These are phyloP conservation scores for Stenichneumon culpator DNA, from an alignment of 2,888 invertebrate genomes.

Conservation along the genomic window DNA sequence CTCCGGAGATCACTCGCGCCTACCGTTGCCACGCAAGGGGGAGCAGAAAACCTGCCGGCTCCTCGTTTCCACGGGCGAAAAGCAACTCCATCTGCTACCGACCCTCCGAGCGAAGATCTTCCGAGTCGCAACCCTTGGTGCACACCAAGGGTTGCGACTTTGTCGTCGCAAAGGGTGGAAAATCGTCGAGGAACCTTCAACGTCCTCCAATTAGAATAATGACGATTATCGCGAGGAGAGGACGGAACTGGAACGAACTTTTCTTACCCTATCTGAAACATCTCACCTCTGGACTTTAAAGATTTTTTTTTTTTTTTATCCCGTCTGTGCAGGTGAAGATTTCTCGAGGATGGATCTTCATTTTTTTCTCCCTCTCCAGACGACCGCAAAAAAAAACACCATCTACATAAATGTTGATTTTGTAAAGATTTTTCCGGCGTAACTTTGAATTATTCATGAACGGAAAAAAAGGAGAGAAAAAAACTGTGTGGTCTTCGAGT, in stretches of 20 bases:
- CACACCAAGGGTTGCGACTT: slow-evolving; percentile 41
- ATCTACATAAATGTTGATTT: slow-evolving; percentile 31
- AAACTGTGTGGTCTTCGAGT: neutral
- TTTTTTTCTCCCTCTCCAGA: neutral
- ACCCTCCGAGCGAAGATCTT: slow-evolving; percentile 28
- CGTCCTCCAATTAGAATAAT: slow-evolving; percentile 68
- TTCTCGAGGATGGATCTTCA: slow-evolving; percentile 1
- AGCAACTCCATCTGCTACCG: slow-evolving; percentile 50
- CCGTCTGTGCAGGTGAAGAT: slow-evolving; percentile 17
- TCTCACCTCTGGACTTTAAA: neutral
- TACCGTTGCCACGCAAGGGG: slow-evolving; percentile 55
- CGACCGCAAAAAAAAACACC: neutral
- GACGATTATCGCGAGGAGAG: slow-evolving; percentile 61
- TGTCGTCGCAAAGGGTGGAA: slow-evolving; percentile 53
- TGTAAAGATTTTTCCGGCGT: slow-evolving; percentile 10
- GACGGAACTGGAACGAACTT: slow-evolving; percentile 34
- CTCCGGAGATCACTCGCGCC: slow-evolving; percentile 54
- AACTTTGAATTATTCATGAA: slow-evolving; percentile 24
- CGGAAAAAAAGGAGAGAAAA: slow-evolving; percentile 2
- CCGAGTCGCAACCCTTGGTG: slow-evolving; percentile 27
- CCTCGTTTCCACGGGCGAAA: slow-evolving; percentile 48
- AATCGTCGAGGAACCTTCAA: slow-evolving; percentile 45
- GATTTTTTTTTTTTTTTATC: slow-evolving; percentile 12
- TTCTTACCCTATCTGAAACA: neutral
- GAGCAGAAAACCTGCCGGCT: slow-evolving; percentile 47